Conservation (phyloP, 2,797 vertebrate species). For the Xerus rutilus region DNA sequence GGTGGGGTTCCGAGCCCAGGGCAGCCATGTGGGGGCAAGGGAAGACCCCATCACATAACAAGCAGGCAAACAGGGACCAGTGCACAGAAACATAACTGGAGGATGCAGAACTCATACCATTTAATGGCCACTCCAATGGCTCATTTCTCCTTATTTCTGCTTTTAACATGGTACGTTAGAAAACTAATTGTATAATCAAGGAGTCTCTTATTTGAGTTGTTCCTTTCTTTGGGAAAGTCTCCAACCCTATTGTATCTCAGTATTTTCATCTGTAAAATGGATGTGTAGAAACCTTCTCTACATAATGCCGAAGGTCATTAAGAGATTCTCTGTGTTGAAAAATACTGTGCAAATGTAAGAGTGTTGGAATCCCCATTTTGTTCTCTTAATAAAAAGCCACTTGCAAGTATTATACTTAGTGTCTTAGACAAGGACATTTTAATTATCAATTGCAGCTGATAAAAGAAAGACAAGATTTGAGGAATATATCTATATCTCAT, state of each 20-base stretch:
- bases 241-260: background rate
- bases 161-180: background rate
- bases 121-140: background rate
- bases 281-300: background rate
- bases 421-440: background rate
- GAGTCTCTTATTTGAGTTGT: background rate
- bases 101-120: background rate
- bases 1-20: background rate
- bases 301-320: background rate
- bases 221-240: background rate
- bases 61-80: background rate
- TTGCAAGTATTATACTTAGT: background rate
- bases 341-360: background rate
- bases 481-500: background rate
- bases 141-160: background rate
- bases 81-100: background rate
- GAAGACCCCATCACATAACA: background rate
- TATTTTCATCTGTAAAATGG: background rate
- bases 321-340: background rate
- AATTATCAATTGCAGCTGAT: background rate
- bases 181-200: background rate
- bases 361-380: background rate
- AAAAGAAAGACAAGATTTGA: background rate
- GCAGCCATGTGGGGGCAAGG: too few species aligned
- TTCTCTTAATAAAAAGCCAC: background rate